These are phyloP conservation scores for Rhincodon typus DNA, from an alignment of 2,797 vertebrate species.

Conservation along the genomic window DNA sequence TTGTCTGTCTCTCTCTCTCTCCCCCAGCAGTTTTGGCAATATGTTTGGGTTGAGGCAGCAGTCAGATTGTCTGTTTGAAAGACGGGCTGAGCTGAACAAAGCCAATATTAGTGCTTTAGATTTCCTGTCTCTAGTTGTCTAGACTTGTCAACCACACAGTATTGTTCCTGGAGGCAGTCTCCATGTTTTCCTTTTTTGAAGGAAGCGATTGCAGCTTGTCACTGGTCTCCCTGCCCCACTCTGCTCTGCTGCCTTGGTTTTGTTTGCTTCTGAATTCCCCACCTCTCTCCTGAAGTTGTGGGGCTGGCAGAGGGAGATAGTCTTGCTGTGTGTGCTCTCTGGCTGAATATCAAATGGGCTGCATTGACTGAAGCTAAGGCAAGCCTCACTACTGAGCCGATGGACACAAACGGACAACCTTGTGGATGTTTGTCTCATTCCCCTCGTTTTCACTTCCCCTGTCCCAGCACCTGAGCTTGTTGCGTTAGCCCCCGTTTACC, in stretches of 20 bases:
- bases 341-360: not conserved
- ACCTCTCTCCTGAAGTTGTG: not conserved
- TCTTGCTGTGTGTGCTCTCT: not conserved
- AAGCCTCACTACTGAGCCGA: not conserved
- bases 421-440: not conserved
- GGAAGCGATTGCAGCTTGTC: not conserved
- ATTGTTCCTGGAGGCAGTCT: conserved; percentile 11
- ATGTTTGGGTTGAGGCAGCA: not conserved
- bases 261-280: not conserved
- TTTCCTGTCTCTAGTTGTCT: not conserved
- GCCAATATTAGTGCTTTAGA: conserved; percentile 11
- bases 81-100: not conserved
- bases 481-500: too few relatives aligned
- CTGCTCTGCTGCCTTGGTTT: not conserved
- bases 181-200: not conserved
- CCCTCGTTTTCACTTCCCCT: not conserved
- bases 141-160: not conserved
- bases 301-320: not conserved
- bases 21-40: not conserved
- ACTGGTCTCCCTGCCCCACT: not conserved
- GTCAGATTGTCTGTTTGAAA: not conserved
- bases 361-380: not conserved
- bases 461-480: not conserved
- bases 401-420: not conserved
- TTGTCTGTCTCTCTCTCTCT: too few relatives aligned